These are phyloP conservation scores for Scomber japonicus DNA, from an alignment of 2,113 vertebrate species.

Conservation along the genomic window DNA sequence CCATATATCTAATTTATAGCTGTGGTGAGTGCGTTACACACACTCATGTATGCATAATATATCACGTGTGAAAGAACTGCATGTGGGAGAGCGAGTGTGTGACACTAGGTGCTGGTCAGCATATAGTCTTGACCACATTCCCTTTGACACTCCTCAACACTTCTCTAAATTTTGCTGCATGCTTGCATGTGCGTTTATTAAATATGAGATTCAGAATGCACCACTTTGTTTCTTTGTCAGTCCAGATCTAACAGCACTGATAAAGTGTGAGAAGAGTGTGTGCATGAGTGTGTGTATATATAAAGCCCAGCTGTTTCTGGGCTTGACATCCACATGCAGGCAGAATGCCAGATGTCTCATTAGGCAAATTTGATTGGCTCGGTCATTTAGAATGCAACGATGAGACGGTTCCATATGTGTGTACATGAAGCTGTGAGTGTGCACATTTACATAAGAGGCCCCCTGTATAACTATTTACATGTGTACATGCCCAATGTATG, in stretches of 20 bases:
- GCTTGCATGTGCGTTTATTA: not conserved
- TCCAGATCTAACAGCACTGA: slow-evolving; percentile 33
- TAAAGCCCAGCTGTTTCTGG: slow-evolving; percentile 80
- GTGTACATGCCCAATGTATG: slow-evolving; percentile 59
- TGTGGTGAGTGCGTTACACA: slow-evolving; percentile 72
- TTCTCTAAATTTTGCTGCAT: not conserved
- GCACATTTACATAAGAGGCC: slow-evolving; percentile 69
- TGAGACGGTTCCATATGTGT: slow-evolving; percentile 79
- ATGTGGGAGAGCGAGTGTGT: slow-evolving; percentile 38
- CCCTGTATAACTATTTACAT: slow-evolving; percentile 67
- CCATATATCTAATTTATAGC: slow-evolving; percentile 81
- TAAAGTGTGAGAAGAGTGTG: slow-evolving; percentile 28
- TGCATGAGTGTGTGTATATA: slow-evolving; percentile 35
- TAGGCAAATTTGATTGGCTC: slow-evolving; percentile 83
- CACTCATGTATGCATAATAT: slow-evolving; percentile 80
- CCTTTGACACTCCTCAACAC: slow-evolving; percentile 4
- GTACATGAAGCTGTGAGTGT: slow-evolving; percentile 56
- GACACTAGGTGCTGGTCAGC: slow-evolving; percentile 13
- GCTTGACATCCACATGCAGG: slow-evolving; percentile 79
- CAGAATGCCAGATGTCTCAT: slow-evolving; percentile 84
- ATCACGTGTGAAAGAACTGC: slow-evolving; percentile 70
- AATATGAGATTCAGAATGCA: slow-evolving; percentile 7
- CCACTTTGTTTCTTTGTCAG: slow-evolving; percentile 21
- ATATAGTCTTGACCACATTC: slow-evolving; percentile 32
- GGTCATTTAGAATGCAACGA: slow-evolving; percentile 76